Conservation (phyloP, 2,888 invertebrate genomes). For the Syritta pipiens region DNA sequence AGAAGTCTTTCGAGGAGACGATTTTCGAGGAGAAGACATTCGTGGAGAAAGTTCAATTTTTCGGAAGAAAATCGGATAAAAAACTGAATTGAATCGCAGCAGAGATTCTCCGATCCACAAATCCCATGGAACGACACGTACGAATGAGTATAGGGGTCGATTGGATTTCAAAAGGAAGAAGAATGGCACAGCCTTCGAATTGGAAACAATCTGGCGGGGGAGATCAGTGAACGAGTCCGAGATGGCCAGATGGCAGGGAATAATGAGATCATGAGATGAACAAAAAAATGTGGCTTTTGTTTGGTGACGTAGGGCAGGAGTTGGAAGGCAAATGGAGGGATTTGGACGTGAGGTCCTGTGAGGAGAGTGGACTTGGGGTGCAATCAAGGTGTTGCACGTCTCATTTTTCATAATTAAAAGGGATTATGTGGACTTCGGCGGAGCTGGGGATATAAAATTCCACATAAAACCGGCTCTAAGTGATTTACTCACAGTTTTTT, state of each 20-base stretch:
- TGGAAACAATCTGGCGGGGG: conserved; percentile 44
- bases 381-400: conserved; percentile 8
- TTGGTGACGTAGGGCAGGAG: not conserved
- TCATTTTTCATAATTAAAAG: not conserved
- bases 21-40: conserved; percentile 5
- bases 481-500: too few species aligned
- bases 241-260: conserved; percentile 54
- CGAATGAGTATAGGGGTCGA: conserved; percentile 29
- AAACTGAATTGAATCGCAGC: not conserved
- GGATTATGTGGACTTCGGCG: not conserved
- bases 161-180: conserved; percentile 38
- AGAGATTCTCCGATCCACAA: conserved; percentile 45
- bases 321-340: too few species aligned
- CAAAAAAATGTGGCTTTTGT: conserved; percentile 49
- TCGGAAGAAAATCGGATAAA: conserved; percentile 45
- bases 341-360: not conserved
- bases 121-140: conserved; percentile 59
- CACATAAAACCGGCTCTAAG: too few species aligned
- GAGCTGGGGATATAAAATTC: too few species aligned
- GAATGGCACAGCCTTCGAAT: conserved; percentile 10
- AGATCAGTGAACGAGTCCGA: conserved; percentile 8
- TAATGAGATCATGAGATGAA: conserved; percentile 54
- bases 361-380: not conserved
- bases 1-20: conserved; percentile 17
- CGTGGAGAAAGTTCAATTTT: conserved; percentile 46